Percentiles rank a stretch among this genome's conserved stretches.
phyloP scores from a whole-genome alignment of 2,113 vertebrate species.

The Misgurnus anguillicaudatus region DNA sequence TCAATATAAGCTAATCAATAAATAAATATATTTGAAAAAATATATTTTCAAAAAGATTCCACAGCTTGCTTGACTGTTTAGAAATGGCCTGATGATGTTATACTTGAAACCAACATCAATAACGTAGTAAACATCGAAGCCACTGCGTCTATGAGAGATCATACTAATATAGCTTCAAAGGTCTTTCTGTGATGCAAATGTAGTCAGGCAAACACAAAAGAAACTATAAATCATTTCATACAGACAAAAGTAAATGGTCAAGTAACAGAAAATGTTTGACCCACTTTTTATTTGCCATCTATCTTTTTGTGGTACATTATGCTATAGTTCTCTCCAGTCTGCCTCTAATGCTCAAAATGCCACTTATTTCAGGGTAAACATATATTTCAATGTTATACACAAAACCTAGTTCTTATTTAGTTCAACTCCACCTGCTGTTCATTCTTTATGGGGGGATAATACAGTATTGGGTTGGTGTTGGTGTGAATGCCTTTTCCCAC shows the following conservation, averaged over 20 bases:
- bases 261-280: neutral
- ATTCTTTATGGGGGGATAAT: neutral
- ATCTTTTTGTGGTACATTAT: neutral
- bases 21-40: slow-evolving; percentile 26
- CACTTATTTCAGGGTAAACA: neutral
- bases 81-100: no score
- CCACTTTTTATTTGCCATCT: neutral
- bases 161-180: no score
- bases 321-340: neutral
- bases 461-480: neutral
- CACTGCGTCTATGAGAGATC: no score
- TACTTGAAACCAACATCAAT: no score
- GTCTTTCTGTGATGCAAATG: neutral
- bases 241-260: neutral
- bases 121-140: no score
- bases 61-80: no score
- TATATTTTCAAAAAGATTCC: neutral
- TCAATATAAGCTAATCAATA: slow-evolving; percentile 46
- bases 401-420: neutral
- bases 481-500: slow-evolving; percentile 12
- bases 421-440: slow-evolving; percentile 9
- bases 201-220: neutral
- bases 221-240: neutral
- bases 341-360: neutral
- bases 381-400: no score